Base-by-base conservation (phyloP, 1,140 invertebrate species). In the Bombus superbus region DNA sequence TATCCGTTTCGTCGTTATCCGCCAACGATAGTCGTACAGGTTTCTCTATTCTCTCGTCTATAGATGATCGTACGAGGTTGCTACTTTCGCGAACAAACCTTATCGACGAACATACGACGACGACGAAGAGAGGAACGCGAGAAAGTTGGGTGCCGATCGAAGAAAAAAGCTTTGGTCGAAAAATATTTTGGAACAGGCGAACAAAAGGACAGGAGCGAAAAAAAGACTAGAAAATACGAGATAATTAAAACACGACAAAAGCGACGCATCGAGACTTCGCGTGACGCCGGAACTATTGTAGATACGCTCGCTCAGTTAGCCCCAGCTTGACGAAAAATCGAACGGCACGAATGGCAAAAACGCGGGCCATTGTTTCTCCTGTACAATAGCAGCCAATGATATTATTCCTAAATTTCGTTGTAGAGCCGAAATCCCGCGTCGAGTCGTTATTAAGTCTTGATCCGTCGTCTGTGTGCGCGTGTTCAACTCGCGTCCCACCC, bases 401-500 rank as follows among this genome's bases (percentile, higher is more conserved):
- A 62, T 79, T 85, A 89, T 90, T 85, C 79, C 88, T 72, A 86
- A 90, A 90, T 85, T 90, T 90, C 35, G 86, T 75, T 72, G 76
- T 69, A 64, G 78, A 77, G 71, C 74, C 76, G 81, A 82, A 87
- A 90, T 86, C 87, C 82, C 22, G 64, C 87, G 87, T 86, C 88
- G 89, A 90, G 85, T 88, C 89, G 90, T 92, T 93, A 94, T 93
- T 94, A 94, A 93, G 92, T 93, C 91, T 90, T 93, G 90, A 93
- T 94, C 92, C 93, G 90, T 88, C 82, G 72, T 83, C 69, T 68
- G 68, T 91, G 59, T 62, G 87, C 68, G 68, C 81, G 83, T 68
- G 62, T 40, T 35, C 32, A 62, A 62, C 28, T 28, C 66, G 66
- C 68, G 35, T 38, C 1, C 13, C 68, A 71, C 86, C 86, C 57